phyloP scores from a whole-genome alignment of 2,113 vertebrate species.

The Chaetorhynchus papuensis region DNA sequence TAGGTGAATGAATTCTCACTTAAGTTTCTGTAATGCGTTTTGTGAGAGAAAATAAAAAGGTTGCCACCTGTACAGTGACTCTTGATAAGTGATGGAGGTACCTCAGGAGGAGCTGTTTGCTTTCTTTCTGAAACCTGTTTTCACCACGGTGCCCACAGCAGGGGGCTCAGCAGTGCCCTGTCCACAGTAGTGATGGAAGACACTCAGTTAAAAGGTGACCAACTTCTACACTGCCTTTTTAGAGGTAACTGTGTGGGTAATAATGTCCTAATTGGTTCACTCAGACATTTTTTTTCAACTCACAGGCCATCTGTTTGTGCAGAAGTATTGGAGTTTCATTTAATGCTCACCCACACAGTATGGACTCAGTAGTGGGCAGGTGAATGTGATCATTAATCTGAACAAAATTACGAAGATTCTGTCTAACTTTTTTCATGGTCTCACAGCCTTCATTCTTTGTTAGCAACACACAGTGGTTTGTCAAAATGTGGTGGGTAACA shows the following conservation, averaged over 20 bases:
- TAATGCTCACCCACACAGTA: not conserved
- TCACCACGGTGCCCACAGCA: not conserved
- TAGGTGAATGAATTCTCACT: not conserved
- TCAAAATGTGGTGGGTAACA: not conserved
- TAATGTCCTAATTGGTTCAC: not conserved
- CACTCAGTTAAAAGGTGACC: not conserved
- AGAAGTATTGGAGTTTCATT: not conserved
- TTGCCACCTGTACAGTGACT: not conserved
- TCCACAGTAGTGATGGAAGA: too few relatives aligned
- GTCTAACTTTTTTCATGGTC: not conserved
- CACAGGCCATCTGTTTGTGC: conserved; percentile 18
- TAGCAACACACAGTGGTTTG: not conserved
- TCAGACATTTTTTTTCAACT: not conserved
- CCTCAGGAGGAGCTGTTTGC: not conserved
- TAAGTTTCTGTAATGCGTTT: not conserved
- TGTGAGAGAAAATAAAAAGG: not conserved
- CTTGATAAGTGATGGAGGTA: not conserved
- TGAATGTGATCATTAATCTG: conserved; percentile 35
- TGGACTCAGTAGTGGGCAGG: not conserved
- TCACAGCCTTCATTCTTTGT: not conserved
- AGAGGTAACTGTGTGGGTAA: not conserved
- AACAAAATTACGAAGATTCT: not conserved
- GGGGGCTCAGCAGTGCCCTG: not conserved
- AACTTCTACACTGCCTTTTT: not conserved
- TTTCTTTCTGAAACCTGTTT: not conserved